Evolutionary conservation across 1,140 invertebrate species (phyloP), one percentile per base, ranked within the genome.

Genomic region (Ceratina japonica): DNA sequence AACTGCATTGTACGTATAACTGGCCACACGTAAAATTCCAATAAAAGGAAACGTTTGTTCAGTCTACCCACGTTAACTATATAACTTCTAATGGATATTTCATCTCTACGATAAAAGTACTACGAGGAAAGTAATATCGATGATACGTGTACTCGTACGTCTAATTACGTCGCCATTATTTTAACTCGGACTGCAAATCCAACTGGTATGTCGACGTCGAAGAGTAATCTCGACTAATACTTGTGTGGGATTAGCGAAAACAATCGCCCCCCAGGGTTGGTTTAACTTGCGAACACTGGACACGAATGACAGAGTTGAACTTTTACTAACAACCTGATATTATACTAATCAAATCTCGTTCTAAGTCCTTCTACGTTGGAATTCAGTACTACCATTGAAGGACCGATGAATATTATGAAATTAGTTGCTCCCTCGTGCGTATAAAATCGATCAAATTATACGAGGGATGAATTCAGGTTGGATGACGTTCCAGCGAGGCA

Each of bases 301-400:
- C 72, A 52, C 18, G 59, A 77, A 77, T 71, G 37, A 20, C 24
- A 16, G 10, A 20, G 15, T 62, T 22, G 1, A 77, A 77, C 66
- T 77, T 77, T 70, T 77, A 77, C 70, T 70, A 22, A 44, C 37
- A 44, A 44, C 37, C 5, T 44, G 37, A 44, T 44, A 44, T 44
- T 10, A 44, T 44, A 58, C n/a, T 51, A 15, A 59, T 71, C 69
- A 16, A 0, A 24, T 18, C 22, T 18, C 4, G 22, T 44, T 10
- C 20, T 24, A 44, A 71, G 44, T 24, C 20, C 59, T 20, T 16
- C 24, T 13, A 16, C 18, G 31, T 8, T 20, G 20, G 10, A 7
- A 4, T 3, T n/a, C 20, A 13, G 5, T 59, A 44, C 22, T 22
- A 16, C n/a, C 37, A 8, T 44, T 10, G 37, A 44, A 10, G 10